Evolutionary conservation across 2,113 vertebrate species (phyloP).

Genomic region (Alouatta palliata): DNA sequence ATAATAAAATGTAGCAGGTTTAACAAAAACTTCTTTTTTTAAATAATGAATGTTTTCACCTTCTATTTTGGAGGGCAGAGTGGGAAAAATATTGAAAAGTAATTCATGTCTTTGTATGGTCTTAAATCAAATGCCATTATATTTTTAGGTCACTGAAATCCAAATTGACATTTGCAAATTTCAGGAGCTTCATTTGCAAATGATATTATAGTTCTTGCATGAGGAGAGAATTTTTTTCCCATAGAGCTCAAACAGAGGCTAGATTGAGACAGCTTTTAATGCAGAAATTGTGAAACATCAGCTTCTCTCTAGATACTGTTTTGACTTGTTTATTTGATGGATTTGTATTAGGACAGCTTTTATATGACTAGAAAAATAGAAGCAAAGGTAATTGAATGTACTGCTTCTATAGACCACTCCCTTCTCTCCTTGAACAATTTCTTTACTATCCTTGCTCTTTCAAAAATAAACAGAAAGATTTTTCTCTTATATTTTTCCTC

Average conservation of each 20-base stretch:
- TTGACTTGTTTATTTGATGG: neutral
- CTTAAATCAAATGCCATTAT: constrained; percentile 40
- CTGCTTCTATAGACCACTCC: neutral
- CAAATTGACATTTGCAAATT: neutral
- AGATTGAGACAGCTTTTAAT: neutral
- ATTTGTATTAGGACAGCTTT: constrained; percentile 6
- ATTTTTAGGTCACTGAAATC: constrained; percentile 11
- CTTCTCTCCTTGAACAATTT: neutral
- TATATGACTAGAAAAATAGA: neutral
- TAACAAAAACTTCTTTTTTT: neutral
- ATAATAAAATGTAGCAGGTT: neutral
- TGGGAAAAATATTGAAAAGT: neutral
- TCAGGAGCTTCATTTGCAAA: constrained; percentile 29
- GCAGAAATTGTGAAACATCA: constrained; percentile 25
- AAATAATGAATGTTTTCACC: neutral
- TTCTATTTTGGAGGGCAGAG: neutral
- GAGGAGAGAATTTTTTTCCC: neutral
- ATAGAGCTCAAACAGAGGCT: neutral
- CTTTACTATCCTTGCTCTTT: neutral
- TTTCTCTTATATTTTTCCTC: neutral
- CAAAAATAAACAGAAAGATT: neutral
- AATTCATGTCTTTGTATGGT: neutral
- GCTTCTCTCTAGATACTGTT: neutral
- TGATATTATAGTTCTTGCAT: neutral
- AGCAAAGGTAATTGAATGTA: neutral